These are phyloP conservation scores for Notiomystis cincta DNA, from an alignment of 2,113 vertebrate species.

Conservation along the genomic window DNA sequence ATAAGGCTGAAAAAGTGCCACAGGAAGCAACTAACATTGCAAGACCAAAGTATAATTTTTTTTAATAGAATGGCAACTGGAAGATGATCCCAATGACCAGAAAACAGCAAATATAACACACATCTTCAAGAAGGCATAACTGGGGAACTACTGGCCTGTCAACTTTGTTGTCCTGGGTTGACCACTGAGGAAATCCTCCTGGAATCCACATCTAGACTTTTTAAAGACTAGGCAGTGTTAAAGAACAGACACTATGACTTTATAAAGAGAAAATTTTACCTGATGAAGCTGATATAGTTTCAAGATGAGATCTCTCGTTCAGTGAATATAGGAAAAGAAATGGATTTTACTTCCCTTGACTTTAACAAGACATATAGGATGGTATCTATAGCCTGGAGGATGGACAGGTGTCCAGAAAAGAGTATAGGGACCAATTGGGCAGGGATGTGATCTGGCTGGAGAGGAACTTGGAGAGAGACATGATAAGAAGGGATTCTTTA, in stretches of 20 bases:
- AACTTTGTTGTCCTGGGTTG: background rate
- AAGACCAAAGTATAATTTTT: background rate
- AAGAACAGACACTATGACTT: background rate
- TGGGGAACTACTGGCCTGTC: background rate
- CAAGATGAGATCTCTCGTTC: background rate
- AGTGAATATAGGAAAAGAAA: background rate
- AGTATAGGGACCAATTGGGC: accelerated
- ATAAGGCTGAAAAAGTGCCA: background rate
- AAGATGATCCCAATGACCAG: background rate
- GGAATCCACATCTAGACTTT: background rate
- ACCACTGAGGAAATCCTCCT: background rate
- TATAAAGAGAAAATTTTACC: background rate
- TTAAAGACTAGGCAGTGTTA: background rate
- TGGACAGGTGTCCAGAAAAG: background rate
- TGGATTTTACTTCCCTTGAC: background rate
- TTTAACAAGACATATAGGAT: background rate
- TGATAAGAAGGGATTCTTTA: background rate
- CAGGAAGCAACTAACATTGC: background rate
- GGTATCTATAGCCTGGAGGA: too few relatives aligned
- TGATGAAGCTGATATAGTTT: background rate
- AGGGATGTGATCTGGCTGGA: background rate
- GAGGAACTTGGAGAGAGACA: background rate
- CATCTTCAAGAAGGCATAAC: background rate
- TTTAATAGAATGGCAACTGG: background rate
- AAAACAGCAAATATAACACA: background rate